Percentiles rank a stretch among this genome's conserved stretches.
phyloP scores from a whole-genome alignment of 1,140 invertebrate genomes.

The Brachystomella parvula region DNA sequence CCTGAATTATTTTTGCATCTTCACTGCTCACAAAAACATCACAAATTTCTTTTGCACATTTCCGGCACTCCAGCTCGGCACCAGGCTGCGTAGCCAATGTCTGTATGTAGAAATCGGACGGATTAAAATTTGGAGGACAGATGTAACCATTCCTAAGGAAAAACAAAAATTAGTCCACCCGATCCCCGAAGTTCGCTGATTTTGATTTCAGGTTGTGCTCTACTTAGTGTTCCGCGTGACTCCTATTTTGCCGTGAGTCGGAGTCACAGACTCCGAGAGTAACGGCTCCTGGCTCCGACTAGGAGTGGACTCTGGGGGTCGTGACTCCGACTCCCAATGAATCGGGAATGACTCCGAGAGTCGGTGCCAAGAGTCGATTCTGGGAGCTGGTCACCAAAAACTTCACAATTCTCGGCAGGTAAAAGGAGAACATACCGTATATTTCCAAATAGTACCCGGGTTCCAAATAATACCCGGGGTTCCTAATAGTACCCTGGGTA shows the following conservation, averaged over 20 bases:
- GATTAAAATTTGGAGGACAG: slow-evolving; percentile 52
- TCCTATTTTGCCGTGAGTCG: background rate
- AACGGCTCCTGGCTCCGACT: too few relatives aligned
- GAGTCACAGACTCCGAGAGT: too few relatives aligned
- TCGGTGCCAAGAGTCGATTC: too few relatives aligned
- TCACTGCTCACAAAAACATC: slow-evolving; percentile 61
- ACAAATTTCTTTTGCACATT: slow-evolving; percentile 46
- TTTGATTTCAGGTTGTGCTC: background rate
- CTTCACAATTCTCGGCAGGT: too few relatives aligned
- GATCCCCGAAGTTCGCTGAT: background rate
- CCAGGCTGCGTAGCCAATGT: slow-evolving; percentile 78
- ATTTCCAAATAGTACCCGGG: too few relatives aligned
- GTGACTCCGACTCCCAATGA: too few relatives aligned
- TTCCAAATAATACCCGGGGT: too few relatives aligned
- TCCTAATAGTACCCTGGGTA: too few relatives aligned
- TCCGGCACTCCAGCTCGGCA: slow-evolving; percentile 55
- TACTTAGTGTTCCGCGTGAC: background rate
- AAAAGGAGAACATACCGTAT: too few relatives aligned
- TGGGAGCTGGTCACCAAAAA: too few relatives aligned
- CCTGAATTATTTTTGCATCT: slow-evolving; percentile 44
- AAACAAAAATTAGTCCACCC: background rate
- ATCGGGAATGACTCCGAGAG: too few relatives aligned
- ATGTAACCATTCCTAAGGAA: slow-evolving; percentile 51
- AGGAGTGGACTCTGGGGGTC: too few relatives aligned
- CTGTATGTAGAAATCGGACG: slow-evolving; percentile 88